phyloP scores from a whole-genome alignment of 2,888 invertebrate genomes.

The Andrena bucephala region DNA sequence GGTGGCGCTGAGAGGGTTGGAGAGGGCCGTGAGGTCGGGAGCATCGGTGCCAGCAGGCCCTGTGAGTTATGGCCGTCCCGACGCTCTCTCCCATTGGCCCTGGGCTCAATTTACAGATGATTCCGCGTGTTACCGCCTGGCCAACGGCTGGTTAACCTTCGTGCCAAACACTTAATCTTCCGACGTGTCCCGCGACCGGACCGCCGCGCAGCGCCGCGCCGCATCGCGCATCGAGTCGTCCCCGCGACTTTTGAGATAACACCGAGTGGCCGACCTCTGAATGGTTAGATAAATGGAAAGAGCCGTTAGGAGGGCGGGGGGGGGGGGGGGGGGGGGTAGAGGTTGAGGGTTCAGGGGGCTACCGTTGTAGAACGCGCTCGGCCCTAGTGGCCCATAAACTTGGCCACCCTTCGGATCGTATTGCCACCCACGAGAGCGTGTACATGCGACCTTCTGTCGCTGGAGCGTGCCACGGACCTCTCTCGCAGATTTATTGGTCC shows the following conservation, averaged over 20 bases:
- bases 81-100: conserved; percentile 84
- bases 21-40: conserved; percentile 38
- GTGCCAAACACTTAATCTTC: conserved; percentile 85
- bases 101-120: conserved; percentile 88
- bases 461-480: conserved; percentile 72
- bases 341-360: conserved; percentile 14
- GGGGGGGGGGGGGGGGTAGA: background rate
- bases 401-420: conserved; percentile 71
- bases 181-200: conserved; percentile 72
- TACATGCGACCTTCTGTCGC: conserved; percentile 68
- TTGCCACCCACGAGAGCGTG: conserved; percentile 29
- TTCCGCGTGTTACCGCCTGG: conserved; percentile 86
- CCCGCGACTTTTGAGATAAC: conserved; percentile 57
- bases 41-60: conserved; percentile 79
- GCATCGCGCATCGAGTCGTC: conserved; percentile 65
- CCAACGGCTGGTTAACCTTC: conserved; percentile 85
- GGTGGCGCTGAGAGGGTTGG: conserved; percentile 23
- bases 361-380: conserved; percentile 61
- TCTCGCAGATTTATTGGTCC: conserved; percentile 81
- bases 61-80: conserved; percentile 86
- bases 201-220: conserved; percentile 67
- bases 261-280: conserved; percentile 31
- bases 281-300: conserved; percentile 60
- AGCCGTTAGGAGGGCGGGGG: conserved; percentile 19
- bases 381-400: conserved; percentile 81